These are phyloP conservation scores for Spermophilus dauricus DNA, from an alignment of 2,113 vertebrate species.

Conservation along the genomic window DNA sequence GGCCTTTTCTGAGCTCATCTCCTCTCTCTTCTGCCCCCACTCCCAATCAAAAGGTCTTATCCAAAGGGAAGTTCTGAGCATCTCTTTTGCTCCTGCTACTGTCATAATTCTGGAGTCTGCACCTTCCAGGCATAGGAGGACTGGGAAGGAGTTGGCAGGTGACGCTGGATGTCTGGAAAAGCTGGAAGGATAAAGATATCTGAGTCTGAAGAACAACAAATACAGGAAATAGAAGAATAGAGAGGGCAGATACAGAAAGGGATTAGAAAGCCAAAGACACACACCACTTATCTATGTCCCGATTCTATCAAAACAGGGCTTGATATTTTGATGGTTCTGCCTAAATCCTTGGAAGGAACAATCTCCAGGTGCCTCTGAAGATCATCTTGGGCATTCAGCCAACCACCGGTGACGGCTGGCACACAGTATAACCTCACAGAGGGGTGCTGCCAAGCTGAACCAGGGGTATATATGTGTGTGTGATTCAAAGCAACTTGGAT, in stretches of 20 bases:
- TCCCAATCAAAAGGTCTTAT: not conserved
- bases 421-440: not conserved
- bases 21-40: not conserved
- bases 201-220: not conserved
- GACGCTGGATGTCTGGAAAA: not conserved
- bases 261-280: not conserved
- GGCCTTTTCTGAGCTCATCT: not conserved
- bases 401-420: not conserved
- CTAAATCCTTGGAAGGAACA: not conserved
- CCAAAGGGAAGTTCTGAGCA: not conserved
- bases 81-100: not conserved
- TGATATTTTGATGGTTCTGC: not conserved
- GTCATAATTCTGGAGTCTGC: not conserved
- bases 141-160: not conserved
- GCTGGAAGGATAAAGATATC: not conserved
- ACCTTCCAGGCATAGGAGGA: not conserved
- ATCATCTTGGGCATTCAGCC: not conserved
- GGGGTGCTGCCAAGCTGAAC: not conserved
- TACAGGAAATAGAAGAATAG: not conserved
- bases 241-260: not conserved
- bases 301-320: not conserved
- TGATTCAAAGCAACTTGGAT: not conserved
- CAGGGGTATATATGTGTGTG: not conserved
- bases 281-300: not conserved
- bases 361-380: conserved; percentile 37